Base-by-base conservation (phyloP, 2,113 vertebrate genomes). In the Ceyx margarethae region DNA sequence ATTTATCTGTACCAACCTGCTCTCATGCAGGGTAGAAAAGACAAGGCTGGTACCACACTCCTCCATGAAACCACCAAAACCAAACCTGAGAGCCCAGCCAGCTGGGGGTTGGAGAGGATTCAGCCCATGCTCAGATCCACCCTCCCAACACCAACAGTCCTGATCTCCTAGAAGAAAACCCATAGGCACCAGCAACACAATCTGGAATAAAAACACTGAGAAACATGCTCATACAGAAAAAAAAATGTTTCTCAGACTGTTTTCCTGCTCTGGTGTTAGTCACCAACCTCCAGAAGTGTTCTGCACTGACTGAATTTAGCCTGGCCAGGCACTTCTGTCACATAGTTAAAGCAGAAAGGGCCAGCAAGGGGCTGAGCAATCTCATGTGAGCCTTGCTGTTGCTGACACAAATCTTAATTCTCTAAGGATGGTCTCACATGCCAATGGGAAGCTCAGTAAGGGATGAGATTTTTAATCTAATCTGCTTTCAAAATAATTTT, bases 401-500 rank as follows among this genome's bases (percentile, higher is more conserved):
- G 4, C 74, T 22, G 66, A 72, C 77, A 94, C 88, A 81, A 81
- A 88, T 81, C 81, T 81, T 57, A 74, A 89, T 84, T 94, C 95
- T 57, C 69, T 10, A 85, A 94, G 92, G 92, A 93, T 58, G 6
- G 0, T 51, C 93, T 91, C 90, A 43, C 45, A 72, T 86, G 88
- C 81, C 90, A 91, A 51, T 62, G 85, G 58, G 90, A 89, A 95
- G 84, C 92, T 89, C 66, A 57, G 62, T 43, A 87, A 90, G 71
- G 71, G 46, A 94, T 89, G 89, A 89, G 86, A 29, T 87, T 75
- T 87, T 95, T 93, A 92, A 96, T 89, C 91, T 91, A 79, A 95
- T 95, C 94, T 94, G 78, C 83, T 95, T 81, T 93, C 89, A 93
- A 89, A 96, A 95, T 89, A 92, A 93, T 94, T 79, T 89, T 89